Conservation (phyloP, 2,797 vertebrate genomes). For the Pangasius macronema region DNA sequence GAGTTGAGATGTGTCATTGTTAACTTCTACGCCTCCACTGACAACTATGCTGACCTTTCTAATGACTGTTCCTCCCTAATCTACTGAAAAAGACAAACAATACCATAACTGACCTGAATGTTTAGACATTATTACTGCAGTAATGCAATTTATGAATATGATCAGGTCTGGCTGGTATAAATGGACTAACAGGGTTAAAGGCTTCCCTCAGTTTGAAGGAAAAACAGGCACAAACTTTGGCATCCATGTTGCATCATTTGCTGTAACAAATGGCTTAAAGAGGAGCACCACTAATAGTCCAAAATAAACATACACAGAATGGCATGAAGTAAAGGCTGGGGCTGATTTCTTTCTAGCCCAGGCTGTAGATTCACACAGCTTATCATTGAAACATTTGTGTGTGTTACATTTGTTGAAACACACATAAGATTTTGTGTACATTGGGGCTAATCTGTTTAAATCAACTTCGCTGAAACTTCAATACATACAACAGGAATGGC, state of each 20-base stretch:
- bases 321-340: neutral
- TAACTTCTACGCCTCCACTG: slow-evolving; percentile 51
- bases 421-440: neutral
- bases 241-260: neutral
- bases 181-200: neutral
- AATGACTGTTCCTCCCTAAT: slow-evolving; percentile 27
- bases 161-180: neutral
- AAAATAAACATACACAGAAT: neutral
- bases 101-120: neutral
- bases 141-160: neutral
- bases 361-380: neutral
- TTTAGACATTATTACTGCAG: neutral
- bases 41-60: slow-evolving; percentile 57
- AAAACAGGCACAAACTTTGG: neutral
- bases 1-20: slow-evolving; percentile 51
- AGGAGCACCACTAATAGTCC: neutral
- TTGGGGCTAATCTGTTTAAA: neutral
- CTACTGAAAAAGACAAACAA: slow-evolving; percentile 26
- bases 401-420: neutral
- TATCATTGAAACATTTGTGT: neutral
- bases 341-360: neutral
- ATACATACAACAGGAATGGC: neutral
- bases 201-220: neutral
- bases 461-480: neutral
- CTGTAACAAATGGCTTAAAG: neutral